A percentile compares a stretch with the other conserved stretches of the same genome.
phyloP scores from a whole-genome alignment of 1,140 invertebrate genomes.

The Arion vulgaris region DNA sequence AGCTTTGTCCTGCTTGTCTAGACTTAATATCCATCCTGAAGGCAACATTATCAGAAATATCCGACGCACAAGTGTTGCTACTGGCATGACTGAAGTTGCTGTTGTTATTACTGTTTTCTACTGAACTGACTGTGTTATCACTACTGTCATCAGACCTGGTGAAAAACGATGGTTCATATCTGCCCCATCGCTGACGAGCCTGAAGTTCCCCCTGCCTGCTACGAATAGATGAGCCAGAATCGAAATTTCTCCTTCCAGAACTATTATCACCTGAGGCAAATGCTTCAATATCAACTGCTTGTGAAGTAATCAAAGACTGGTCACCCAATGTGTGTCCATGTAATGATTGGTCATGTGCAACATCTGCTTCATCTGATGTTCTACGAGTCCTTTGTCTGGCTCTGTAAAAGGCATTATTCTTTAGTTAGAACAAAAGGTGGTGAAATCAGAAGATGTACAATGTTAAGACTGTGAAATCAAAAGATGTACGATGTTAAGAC shows the following conservation, averaged over 20 bases:
- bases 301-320: background rate
- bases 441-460: no score
- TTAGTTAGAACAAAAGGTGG: background rate
- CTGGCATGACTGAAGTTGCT: background rate
- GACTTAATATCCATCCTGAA: background rate
- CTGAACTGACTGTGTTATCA: background rate
- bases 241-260: background rate
- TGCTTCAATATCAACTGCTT: background rate
- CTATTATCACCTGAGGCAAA: background rate
- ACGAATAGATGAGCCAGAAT: background rate
- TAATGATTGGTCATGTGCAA: background rate
- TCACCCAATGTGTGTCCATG: background rate
- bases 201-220: background rate
- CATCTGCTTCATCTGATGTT: background rate
- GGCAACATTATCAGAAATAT: background rate
- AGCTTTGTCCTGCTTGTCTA: background rate
- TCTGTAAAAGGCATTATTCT: background rate
- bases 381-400: background rate
- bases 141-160: background rate
- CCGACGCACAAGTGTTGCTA: background rate
- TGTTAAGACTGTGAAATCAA: no score
- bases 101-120: background rate
- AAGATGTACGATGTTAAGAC: no score
- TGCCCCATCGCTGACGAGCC: slow-evolving; percentile 1
- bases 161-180: slow-evolving; percentile 29